Conservation (phyloP, 2,113 vertebrate genomes). For the Sebastes fasciatus region DNA sequence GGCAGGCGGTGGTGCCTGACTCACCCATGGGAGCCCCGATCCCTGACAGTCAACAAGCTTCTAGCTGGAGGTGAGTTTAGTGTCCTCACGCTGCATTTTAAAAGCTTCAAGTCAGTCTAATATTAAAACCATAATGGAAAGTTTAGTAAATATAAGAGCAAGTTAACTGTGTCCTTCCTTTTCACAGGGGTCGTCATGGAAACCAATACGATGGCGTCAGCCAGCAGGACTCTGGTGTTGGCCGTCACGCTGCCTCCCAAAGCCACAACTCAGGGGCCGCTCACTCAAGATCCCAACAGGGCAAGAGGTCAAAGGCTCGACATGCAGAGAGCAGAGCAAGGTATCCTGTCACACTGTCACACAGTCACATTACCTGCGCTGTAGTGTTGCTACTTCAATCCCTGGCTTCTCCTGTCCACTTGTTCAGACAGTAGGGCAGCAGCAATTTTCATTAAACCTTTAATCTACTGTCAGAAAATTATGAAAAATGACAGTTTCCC, state of each 20-base stretch:
- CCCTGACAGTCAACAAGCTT: conserved; percentile 88
- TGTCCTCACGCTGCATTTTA: background rate
- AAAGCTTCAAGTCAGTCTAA: conserved; percentile 15
- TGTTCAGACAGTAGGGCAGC: background rate
- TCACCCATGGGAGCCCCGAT: conserved; percentile 85
- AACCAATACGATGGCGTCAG: conserved; percentile 89
- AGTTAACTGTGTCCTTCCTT: background rate
- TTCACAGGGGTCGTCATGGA: conserved; percentile 87
- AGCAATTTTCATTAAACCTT: background rate
- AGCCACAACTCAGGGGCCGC: conserved; percentile 88
- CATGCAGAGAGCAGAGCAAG: conserved; percentile 86
- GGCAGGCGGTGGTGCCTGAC: conserved; percentile 92
- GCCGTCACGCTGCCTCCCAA: conserved; percentile 89
- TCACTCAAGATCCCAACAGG: conserved; percentile 89
- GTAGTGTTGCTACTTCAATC: background rate
- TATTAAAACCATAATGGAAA: background rate
- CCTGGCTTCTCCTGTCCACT: background rate
- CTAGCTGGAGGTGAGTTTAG: conserved; percentile 90
- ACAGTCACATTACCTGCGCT: background rate
- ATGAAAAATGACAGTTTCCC: background rate
- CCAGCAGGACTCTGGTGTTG: conserved; percentile 90
- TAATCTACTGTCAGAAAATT: background rate
- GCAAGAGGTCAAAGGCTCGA: conserved; percentile 91
- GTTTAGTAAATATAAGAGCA: background rate
- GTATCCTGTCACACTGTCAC: conserved; percentile 28